Conservation (phyloP, 64 coral and sea anemone genomes). For the Dendrophyllia cribrosa region DNA sequence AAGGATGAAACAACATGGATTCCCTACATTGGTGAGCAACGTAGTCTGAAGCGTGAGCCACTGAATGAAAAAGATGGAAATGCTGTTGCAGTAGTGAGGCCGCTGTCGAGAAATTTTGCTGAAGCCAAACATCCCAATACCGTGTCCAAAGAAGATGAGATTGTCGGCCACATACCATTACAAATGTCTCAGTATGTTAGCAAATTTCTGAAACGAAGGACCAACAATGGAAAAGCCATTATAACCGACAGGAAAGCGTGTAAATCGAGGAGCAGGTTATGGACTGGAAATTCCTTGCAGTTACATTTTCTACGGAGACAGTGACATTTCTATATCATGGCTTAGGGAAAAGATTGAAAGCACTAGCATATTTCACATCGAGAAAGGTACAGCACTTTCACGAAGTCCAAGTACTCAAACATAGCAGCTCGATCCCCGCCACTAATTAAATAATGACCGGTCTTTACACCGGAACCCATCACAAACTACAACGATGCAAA, state of each 20-base stretch:
- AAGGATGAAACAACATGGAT: slow-evolving; percentile 37
- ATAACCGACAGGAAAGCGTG: slow-evolving; percentile 15
- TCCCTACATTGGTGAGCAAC: slow-evolving; percentile 5
- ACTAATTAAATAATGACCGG: too few relatives aligned
- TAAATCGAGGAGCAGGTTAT: slow-evolving; percentile 21
- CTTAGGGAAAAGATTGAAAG: slow-evolving; percentile 4
- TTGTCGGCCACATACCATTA: slow-evolving; percentile 15
- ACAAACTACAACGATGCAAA: too few relatives aligned
- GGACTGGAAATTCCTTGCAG: slow-evolving; percentile 19
- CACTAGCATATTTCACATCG: background rate
- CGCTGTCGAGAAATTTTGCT: background rate
- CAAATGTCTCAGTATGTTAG: slow-evolving; percentile 11
- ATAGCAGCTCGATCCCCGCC: too few relatives aligned
- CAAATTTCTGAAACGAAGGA: slow-evolving; percentile 15
- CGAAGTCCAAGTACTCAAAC: too few relatives aligned
- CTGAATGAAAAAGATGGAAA: slow-evolving; percentile 17
- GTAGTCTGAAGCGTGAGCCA: slow-evolving; percentile 30
- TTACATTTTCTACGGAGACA: slow-evolving; percentile 1
- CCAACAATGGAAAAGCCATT: slow-evolving; percentile 13
- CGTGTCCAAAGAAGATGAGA: background rate
- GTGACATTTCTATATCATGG: background rate
- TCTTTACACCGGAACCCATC: too few relatives aligned
- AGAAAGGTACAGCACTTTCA: background rate
- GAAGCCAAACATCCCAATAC: slow-evolving; percentile 19
- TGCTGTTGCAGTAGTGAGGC: slow-evolving; percentile 31